Evolutionary conservation across 2,888 invertebrate species (phyloP).

Genomic region (Acholoe squamosa): DNA sequence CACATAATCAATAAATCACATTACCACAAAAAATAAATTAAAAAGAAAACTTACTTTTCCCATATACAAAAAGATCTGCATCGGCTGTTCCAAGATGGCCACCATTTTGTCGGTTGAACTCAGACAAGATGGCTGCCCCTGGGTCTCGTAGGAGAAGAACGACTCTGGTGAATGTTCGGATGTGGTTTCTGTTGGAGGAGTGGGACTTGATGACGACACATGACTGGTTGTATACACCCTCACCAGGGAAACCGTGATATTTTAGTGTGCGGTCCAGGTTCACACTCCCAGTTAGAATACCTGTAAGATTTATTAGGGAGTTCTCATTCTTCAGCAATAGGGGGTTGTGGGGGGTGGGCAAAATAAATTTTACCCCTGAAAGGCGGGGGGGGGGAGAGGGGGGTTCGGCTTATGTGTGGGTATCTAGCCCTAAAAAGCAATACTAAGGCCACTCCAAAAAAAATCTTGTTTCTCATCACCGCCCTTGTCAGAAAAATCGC

Average conservation of each 20-base stretch:
- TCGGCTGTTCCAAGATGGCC: neutral
- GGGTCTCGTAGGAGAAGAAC: neutral
- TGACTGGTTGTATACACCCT: neutral
- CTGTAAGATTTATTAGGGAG: neutral
- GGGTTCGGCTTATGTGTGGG: too few relatives aligned
- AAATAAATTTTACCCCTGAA: too few relatives aligned
- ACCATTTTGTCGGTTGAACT: conserved; percentile 17
- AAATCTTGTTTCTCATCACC: too few relatives aligned
- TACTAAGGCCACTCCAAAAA: too few relatives aligned
- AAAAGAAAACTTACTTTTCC: neutral
- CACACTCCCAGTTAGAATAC: neutral
- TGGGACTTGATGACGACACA: conserved; percentile 13
- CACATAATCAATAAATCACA: too few relatives aligned
- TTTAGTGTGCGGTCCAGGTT: neutral
- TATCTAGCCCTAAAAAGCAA: too few relatives aligned
- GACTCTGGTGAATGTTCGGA: neutral
- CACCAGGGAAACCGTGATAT: neutral
- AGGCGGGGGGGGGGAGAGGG: too few relatives aligned
- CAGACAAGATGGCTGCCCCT: neutral
- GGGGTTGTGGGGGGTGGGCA: too few relatives aligned
- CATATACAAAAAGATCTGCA: neutral
- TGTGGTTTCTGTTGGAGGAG: neutral
- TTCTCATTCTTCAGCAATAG: too few relatives aligned
- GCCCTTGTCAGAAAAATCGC: too few relatives aligned
- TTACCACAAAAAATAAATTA: too few relatives aligned